Conservation (phyloP, 2,888 invertebrate species). For the Cheilosia pagana region DNA sequence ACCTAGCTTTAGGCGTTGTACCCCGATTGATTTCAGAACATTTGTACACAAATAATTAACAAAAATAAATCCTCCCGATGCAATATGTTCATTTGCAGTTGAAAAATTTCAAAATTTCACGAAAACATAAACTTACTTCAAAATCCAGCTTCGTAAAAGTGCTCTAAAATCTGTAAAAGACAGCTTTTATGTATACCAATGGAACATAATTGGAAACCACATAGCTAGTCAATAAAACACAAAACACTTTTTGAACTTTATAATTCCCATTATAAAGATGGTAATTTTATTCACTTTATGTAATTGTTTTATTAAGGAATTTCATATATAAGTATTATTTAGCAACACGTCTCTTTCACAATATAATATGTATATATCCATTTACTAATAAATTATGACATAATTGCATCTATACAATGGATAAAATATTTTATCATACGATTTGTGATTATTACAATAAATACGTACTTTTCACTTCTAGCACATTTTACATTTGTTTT, state of each 20-base stretch:
- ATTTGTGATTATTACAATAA: constrained; percentile 65
- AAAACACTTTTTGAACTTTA: constrained; percentile 50
- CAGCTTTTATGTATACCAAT: too few species aligned
- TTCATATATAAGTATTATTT: constrained; percentile 56
- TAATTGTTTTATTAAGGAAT: constrained; percentile 65
- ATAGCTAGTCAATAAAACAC: constrained; percentile 5
- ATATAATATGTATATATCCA: constrained; percentile 49
- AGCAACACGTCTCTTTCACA: constrained; percentile 57
- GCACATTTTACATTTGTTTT: constrained; percentile 28
- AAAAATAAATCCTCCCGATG: too few species aligned
- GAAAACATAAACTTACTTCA: too few species aligned
- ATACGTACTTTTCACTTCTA: constrained; percentile 60
- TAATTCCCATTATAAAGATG: constrained; percentile 71
- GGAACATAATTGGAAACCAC: too few species aligned
- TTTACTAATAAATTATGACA: constrained; percentile 54
- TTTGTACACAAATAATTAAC: too few species aligned
- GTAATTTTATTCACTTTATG: constrained; percentile 60
- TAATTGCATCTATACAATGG: constrained; percentile 66
- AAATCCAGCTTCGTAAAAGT: too few species aligned
- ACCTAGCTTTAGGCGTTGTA: too few species aligned
- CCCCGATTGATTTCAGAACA: too few species aligned
- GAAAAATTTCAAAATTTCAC: too few species aligned
- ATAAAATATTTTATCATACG: constrained; percentile 65
- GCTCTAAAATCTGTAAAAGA: too few species aligned
- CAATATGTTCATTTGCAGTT: too few species aligned